Base-by-base conservation (phyloP, 1,140 invertebrate species). In the Pemphigus obesinymphae region DNA sequence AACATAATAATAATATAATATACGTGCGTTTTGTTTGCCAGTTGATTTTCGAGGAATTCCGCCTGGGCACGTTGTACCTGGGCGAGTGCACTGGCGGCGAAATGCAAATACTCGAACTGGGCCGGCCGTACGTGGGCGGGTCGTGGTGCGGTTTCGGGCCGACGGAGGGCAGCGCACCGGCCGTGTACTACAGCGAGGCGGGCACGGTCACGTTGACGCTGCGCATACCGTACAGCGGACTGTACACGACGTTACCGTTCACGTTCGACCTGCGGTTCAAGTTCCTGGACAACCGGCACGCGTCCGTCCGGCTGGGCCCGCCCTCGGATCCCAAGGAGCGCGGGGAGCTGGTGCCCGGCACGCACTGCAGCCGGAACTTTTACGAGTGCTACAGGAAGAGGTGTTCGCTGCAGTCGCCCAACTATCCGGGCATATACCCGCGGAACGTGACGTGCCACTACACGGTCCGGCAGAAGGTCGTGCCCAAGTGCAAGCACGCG, bases 391-490 rank as follows among this genome's bases (percentile, higher is more conserved):
- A 95, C 86, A 89, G 92, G 81, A 94, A 93, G 85, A 90, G 91
- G 61, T 96, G 94, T 85, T 90, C 93, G 43, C 88, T 96, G 45
- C 95, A 96, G 87, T 92, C 91, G 75, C 95, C 95, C n/a, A 96
- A 96, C 87, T 96, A 95, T 87, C 95, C 95, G 0, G 95, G 95
- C 20, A 93, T 96, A 89, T 96, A 96, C 88, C 95, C 94, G 1
- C 89, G 93, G 61, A 95, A 96, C 86, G 93, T 95, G 5, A 94
- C 93, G 13, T 96, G 94, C 86, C 91, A 93, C 85, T 93, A 93
- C 88, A 94, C 91, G 26, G 87, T 95, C 75, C 88, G 93, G 20
- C 94, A 96, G 86, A 93, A 94, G 86, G 91, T 92, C 83, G 92
- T 95, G 37, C 94, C 94, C 0, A 94, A 92, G 8, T 95, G 93